phyloP scores from a whole-genome alignment of 1,140 invertebrate genomes.

The Euschistus heros region DNA sequence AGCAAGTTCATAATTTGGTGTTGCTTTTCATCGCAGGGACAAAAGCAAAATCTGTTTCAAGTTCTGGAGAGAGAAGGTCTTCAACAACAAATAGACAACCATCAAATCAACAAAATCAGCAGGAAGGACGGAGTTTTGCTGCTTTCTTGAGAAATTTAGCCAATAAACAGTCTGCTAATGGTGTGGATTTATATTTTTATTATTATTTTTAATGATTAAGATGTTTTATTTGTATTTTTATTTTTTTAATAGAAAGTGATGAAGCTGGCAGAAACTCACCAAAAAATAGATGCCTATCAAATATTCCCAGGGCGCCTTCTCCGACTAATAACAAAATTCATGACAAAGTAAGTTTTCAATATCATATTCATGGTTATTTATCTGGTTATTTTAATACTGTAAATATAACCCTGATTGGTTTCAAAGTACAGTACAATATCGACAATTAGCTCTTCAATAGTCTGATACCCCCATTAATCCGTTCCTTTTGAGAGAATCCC shows the following conservation, averaged over 20 bases:
- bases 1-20: too few species aligned
- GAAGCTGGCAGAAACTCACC: slow-evolving; percentile 28
- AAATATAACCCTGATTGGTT: too few species aligned
- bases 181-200: not conserved
- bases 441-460: too few species aligned
- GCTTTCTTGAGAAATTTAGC: slow-evolving; percentile 68
- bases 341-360: slow-evolving; percentile 21
- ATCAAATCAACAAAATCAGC: not conserved
- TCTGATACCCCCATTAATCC: too few species aligned
- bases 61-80: not conserved
- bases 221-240: not conserved
- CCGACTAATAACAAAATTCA: slow-evolving; percentile 26
- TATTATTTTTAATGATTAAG: not conserved
- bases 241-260: slow-evolving; percentile 1
- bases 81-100: not conserved
- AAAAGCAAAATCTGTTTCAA: not conserved
- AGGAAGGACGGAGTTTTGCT: slow-evolving; percentile 47
- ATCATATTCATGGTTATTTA: too few species aligned
- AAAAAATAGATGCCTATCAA: slow-evolving; percentile 36
- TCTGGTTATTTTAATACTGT: too few species aligned
- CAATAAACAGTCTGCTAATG: slow-evolving; percentile 16
- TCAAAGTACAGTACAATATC: too few species aligned
- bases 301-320: slow-evolving; percentile 25
- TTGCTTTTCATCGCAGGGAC: not conserved
- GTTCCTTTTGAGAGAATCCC: too few species aligned